phyloP scores from a whole-genome alignment of 1,140 invertebrate species.

The Diabrotica undecimpunctata region DNA sequence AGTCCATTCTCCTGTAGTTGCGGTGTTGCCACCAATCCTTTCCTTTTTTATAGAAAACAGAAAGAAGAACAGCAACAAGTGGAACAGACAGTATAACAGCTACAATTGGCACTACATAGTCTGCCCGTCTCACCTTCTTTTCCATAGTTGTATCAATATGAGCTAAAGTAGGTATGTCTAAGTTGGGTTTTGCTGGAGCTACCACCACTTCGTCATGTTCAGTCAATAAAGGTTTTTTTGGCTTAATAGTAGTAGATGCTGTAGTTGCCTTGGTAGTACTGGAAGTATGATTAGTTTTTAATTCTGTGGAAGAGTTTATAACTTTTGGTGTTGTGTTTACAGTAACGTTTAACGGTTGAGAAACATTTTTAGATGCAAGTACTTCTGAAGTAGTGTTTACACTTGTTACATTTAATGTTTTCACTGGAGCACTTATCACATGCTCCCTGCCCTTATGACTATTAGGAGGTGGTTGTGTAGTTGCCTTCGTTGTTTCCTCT shows the following conservation, averaged over 20 bases:
- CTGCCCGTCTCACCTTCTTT: conserved; percentile 40
- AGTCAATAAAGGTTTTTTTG: conserved; percentile 10
- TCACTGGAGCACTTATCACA: background rate
- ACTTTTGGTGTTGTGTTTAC: background rate
- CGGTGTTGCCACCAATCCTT: conserved; percentile 72
- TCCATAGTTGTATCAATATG: conserved; percentile 7
- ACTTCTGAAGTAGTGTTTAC: background rate
- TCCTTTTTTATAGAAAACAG: conserved; percentile 60
- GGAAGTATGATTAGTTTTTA: background rate
- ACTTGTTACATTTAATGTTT: too few species aligned
- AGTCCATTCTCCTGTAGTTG: conserved; percentile 76
- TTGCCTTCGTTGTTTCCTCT: background rate
- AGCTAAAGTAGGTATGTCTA: conserved; percentile 5
- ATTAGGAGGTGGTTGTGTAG: background rate
- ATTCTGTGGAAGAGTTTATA: background rate
- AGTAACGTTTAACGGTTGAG: background rate
- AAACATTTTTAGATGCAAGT: background rate
- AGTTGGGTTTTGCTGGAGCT: background rate
- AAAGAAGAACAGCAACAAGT: conserved; percentile 57
- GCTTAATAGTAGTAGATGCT: background rate
- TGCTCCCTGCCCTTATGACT: background rate
- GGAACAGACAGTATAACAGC: conserved; percentile 62
- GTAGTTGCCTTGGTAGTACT: background rate
- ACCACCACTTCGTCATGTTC: conserved; percentile 5
- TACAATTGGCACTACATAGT: conserved; percentile 63